A percentile compares a stretch with the other conserved stretches of the same genome.
phyloP scores from a whole-genome alignment of 1,140 invertebrate species.

The Ridgeia piscesae region DNA sequence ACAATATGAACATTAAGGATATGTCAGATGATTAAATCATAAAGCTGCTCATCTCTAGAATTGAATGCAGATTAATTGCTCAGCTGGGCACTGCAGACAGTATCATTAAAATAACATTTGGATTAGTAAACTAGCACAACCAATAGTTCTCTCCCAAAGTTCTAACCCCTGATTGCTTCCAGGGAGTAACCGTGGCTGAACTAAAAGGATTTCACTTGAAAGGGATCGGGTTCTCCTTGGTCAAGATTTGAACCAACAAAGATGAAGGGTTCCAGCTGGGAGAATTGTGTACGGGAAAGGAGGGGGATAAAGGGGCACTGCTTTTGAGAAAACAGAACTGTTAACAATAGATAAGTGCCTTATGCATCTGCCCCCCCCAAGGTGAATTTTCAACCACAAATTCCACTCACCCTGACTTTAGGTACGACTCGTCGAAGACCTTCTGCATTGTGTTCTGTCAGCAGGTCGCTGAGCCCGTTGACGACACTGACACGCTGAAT shows the following conservation, averaged over 20 bases:
- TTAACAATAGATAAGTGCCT: neutral
- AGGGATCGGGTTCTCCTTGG: neutral
- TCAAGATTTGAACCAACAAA: neutral
- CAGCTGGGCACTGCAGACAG: too few relatives aligned
- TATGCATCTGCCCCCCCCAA: neutral
- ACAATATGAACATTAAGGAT: too few relatives aligned
- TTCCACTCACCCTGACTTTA: constrained; percentile 52
- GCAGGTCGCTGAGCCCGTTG: constrained; percentile 49
- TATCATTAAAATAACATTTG: too few relatives aligned
- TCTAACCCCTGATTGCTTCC: neutral
- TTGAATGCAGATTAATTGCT: too few relatives aligned
- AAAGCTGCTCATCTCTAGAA: too few relatives aligned
- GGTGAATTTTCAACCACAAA: neutral
- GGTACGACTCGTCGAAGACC: constrained; percentile 55
- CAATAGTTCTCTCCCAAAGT: constrained; percentile 10
- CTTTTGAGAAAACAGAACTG: neutral
- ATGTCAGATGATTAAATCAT: too few relatives aligned
- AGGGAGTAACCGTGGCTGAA: neutral
- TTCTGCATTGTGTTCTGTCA: constrained; percentile 51
- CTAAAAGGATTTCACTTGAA: neutral
- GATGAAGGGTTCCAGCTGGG: neutral
- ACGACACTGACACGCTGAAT: constrained; percentile 54
- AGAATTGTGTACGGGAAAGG: neutral
- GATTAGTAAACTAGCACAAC: neutral
- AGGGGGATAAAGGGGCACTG: neutral